Evolutionary conservation across 2,888 invertebrate species (phyloP), one percentile per base, ranked within the genome.

Genomic region (Crepidodera aurea): DNA sequence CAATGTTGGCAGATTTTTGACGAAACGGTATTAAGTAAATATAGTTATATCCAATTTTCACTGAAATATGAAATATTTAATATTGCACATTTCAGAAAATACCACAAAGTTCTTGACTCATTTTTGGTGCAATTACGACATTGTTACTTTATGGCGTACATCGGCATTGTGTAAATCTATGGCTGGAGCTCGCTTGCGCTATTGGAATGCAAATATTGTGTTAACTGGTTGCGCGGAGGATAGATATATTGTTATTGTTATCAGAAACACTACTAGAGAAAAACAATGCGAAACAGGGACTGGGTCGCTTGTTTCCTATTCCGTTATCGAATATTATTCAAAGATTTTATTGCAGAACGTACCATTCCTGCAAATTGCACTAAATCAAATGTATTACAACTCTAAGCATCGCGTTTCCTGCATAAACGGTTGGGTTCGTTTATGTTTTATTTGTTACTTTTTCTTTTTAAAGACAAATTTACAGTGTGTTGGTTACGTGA

Each of bases 241-340:
- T 12, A 34, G 34, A 39, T 39, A 39, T 39, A 39, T 34, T 34
- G 34, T 34, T 39, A 39, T 39, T 12, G 16, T 6, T 39, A 39
- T 12, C 13, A 39, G 16, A 12, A 39, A 16, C 13, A 12, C 22
- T 6, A 6, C 6, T 22, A 22, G 3, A 22, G 6, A 22, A 22
- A 42, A 42, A 42, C 15, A 42, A 42, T 19, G 18, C 16, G 16
- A 18, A 42, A 42, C 42, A 42, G 42, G 42, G 8, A 5, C 42
- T 19, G 42, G 42, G 42, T 42, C 42, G 42, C 18, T 42, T 12
- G 42, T 42, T 16, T 42, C 42, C 42, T 42, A 16, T 42, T 19
- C 18, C 19, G 32, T n/a, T 32, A 32, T 32, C 32, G 32, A 10
- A 32, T 7, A 32, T 22, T 22, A 22, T 32, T 32, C 10, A 7